Base-by-base conservation (phyloP, 2,797 vertebrate genomes). In the Sarcoramphus papa region DNA sequence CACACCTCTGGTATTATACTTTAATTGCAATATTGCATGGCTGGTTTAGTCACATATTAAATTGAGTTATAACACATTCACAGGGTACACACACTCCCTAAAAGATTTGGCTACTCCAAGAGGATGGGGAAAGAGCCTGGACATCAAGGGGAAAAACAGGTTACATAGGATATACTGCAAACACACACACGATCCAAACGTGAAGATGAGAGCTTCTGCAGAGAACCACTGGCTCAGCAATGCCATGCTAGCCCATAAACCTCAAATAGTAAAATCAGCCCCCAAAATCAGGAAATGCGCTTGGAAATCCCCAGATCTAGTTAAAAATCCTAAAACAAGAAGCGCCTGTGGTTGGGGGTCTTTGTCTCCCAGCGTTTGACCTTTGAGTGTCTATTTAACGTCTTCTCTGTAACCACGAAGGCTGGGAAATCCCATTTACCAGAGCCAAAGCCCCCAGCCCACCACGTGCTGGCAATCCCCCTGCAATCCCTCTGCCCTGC, bases 11-110 rank as follows among this genome's bases (percentile, higher is more conserved):
- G 74, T 64, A 51, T 85, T 72, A 65, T 24, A 37, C 67, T 85
- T 90, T 72, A 92, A 96, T 87, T 91, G 88, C 87, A 87, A 76
- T 91, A 93, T 82, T 60, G 90, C 93, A 56, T 48, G 85, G 88
- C 93, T 82, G 92, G 48, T 60, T 92, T 56, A 64, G 95, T 56
- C 93, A 85, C 50, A 7, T 35, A 40, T 72, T 64, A 40, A 75
- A 56, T 19, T 20, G 77, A 75, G 87, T 60, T 92, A 37, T 76
- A 76, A 85, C 74, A 65, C 78, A 43, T 62, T 22, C 81, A 27
- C 14, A 18, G 81, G 45, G 57, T 31, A 53, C 70, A 11, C 74
- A 17, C 5, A 0, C 48, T 84, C 69, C 90, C 56, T 35, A 40
- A 53, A 43, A 67, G 51, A 65, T 27, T 0, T 31, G 85, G 78